Percentiles rank a stretch among this genome's conserved stretches.
phyloP scores from a whole-genome alignment of 2,797 vertebrate genomes.

The Halcyon leucocephala region DNA sequence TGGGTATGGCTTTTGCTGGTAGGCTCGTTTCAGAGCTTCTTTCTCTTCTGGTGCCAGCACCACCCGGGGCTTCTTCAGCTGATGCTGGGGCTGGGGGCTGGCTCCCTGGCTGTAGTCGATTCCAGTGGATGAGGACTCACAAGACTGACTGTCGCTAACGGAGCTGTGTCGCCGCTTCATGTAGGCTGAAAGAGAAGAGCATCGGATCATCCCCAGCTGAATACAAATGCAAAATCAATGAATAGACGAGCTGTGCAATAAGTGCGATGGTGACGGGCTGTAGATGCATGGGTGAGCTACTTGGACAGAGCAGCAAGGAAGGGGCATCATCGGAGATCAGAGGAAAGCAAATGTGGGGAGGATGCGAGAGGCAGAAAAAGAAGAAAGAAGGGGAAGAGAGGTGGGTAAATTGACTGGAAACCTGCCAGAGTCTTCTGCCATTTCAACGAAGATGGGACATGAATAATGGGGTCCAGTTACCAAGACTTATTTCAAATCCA shows the following conservation, averaged over 20 bases:
- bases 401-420: background rate
- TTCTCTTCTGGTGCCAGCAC: conserved; percentile 95
- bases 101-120: conserved; percentile 89
- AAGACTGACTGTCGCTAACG: conserved; percentile 90
- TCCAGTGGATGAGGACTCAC: conserved; percentile 83
- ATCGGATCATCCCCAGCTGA: background rate
- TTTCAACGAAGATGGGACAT: background rate
- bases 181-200: conserved; percentile 84
- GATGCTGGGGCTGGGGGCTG: conserved; percentile 90
- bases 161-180: conserved; percentile 96
- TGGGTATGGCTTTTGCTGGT: conserved; percentile 99
- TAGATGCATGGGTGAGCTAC: background rate
- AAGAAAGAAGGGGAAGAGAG: background rate
- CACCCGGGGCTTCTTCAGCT: conserved; percentile 96
- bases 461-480: background rate
- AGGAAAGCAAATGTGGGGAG: background rate
- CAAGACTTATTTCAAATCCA: background rate
- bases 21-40: conserved; percentile 94
- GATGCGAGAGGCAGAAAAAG: background rate
- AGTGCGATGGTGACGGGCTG: fast-evolving
- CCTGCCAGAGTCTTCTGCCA: background rate
- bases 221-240: background rate
- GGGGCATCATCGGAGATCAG: background rate
- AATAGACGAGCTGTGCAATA: background rate
- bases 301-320: background rate